A percentile compares a stretch with the other conserved stretches of the same genome.
Conservation (phyloP, 2,797 vertebrate species). For the Erethizon dorsatum region DNA sequence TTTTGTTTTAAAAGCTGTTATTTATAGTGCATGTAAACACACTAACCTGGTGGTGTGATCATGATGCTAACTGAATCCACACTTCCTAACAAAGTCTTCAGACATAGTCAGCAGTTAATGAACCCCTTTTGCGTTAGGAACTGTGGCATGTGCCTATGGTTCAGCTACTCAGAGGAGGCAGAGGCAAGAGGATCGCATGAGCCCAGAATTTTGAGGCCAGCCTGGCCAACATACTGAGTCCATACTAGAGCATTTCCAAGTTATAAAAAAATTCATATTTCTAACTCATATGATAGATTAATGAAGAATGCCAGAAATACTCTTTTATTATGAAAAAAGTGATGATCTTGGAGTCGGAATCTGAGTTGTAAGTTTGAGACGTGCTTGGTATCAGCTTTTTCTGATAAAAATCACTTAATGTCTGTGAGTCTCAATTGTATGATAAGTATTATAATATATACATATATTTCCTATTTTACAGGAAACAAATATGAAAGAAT, state of each 20-base stretch:
- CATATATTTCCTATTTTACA: background rate
- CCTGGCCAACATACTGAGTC: background rate
- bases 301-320: background rate
- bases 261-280: constrained; percentile 39
- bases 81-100: constrained; percentile 50
- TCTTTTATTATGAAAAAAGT: background rate
- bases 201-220: background rate
- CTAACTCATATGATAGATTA: background rate
- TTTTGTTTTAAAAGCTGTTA: constrained; percentile 22
- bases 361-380: constrained; percentile 37
- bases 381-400: constrained; percentile 50
- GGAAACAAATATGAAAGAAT: constrained; percentile 42
- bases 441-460: background rate
- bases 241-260: constrained; percentile 19
- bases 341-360: constrained; percentile 6
- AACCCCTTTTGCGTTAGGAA: background rate
- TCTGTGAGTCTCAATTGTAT: background rate
- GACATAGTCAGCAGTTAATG: background rate
- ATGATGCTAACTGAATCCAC: constrained; percentile 13
- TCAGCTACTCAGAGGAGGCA: background rate
- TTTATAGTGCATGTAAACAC: background rate
- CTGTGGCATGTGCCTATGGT: background rate
- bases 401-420: constrained; percentile 34
- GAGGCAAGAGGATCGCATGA: background rate
- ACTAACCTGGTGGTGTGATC: background rate